Conservation (phyloP, 1,140 invertebrate species). For the Heterodera schachtii region DNA sequence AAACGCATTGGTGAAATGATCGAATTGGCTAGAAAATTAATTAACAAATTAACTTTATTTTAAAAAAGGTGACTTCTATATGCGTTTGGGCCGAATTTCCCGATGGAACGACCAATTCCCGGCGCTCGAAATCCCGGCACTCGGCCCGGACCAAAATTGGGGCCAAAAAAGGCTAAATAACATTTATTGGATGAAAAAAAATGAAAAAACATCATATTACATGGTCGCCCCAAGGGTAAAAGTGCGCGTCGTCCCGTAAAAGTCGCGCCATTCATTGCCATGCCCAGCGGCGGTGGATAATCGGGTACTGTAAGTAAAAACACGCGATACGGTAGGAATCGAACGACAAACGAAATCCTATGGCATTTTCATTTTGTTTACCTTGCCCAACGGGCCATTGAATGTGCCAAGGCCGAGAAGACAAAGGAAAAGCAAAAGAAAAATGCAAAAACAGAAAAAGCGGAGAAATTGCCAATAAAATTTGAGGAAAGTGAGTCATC, state of each 20-base stretch:
- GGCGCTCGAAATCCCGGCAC: neutral
- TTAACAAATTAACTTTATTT: neutral
- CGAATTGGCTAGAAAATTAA: neutral
- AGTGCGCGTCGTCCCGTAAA: neutral
- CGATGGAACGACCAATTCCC: neutral
- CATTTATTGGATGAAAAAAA: no score
- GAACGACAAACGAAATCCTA: no score
- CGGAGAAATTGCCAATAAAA: no score
- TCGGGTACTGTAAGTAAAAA: neutral
- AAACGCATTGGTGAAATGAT: neutral
- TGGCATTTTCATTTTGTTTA: no score
- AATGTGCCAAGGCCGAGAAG: no score
- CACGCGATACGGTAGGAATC: no score
- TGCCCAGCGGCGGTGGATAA: neutral
- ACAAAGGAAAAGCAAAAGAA: no score
- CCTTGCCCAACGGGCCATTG: no score
- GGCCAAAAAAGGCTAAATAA: neutral
- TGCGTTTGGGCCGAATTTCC: neutral
- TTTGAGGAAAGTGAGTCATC: no score
- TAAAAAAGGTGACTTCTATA: neutral
- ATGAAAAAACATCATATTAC: neutral
- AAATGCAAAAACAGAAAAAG: no score
- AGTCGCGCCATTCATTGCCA: neutral
- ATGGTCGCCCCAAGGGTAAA: neutral
- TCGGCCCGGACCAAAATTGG: neutral